Base-by-base conservation (phyloP, 2,797 vertebrate species). In the Spatula versicolor region DNA sequence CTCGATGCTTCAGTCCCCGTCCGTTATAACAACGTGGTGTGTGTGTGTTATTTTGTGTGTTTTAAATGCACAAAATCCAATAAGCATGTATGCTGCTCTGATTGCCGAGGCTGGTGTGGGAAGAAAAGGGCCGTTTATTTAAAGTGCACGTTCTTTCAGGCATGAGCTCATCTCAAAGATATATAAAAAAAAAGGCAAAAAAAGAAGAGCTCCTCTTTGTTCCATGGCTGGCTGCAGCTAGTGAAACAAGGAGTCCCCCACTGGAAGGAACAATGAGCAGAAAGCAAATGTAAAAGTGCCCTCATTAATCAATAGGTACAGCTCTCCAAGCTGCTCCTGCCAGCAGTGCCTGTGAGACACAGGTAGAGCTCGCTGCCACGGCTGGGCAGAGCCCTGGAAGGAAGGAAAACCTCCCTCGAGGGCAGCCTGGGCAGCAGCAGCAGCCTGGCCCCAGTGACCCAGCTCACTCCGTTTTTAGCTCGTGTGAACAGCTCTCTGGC, bases 151-250 rank as follows among this genome's bases (percentile, higher is more conserved):
- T 88, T 96, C 91, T 73, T 93, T 78, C 90, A 93, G 94, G 87
- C 93, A 93, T 96, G 96, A 96, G 92, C 89, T 96, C 96, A 93
- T 97, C 91, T 67, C 87, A n/a, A 79, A 90, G 92, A 96, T 63
- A 82, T 4, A 64, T 50, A 54, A 39, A 25, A 20, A 55, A 20
- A 19, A 59, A 16, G 9, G 90, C 4, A 46, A 20, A 20, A 55
- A 12, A 15, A 58, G 30, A 39, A 35, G 15, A 96, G 84, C 0
- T 37, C 19, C 58, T 88, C 93, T 96, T 97, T 96, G 96, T 94
- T 96, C 87, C 85, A 71, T 0, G 71, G 56, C 80, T 90, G 92
- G 82, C 86, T 87, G 93, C 66, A 0, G 15, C 56, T 79, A 93
- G 91, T 86, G 87, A 90, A 63, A 41, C 9, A 28, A 78, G 88